Base-by-base conservation (phyloP, 2,888 invertebrate species). In the Tortricodes alternella region DNA sequence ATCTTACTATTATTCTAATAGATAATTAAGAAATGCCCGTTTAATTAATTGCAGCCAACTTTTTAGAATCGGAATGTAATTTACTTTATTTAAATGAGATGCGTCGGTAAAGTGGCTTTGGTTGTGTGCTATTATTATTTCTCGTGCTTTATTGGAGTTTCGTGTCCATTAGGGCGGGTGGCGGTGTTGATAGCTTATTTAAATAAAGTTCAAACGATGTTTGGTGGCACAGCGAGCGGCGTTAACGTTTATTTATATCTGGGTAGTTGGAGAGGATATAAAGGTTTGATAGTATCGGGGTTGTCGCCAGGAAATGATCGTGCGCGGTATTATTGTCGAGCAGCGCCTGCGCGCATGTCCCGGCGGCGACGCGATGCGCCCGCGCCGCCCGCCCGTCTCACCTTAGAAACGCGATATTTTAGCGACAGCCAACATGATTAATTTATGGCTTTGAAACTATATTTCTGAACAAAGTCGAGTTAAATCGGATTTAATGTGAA, bases 391-490 rank as follows among this genome's bases (percentile, higher is more conserved):
- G 68, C 68, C 67, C 64, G 70, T 69, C 73, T 74, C 79, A 74
- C 77, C 73, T 73, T 72, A 76, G 78, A 76, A 88, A 82, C 78
- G 81, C 85, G 76, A 87, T 86, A 89, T 85, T 88, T 89, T 84
- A 88, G 87, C 87, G 89, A 89, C 88, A 85, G 88, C 80, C 75
- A 83, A 89, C 89, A 89, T 89, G 89, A 89, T 89, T 89, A 88
- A 89, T 89, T 89, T 89, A 89, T 89, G 74, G 86, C 76, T 67
- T 74, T 66, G 76, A 78, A 84, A 86, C 80, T 75, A 81, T 84
- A 84, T 83, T 82, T 78, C 68, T 77, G 78, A 73, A 74, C 79
- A 73, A 70, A 75, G 72, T 76, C 66, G 72, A 73, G 74, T 76
- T 78, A 83, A 80, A 81, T 83, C 74, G 78, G 86, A 88, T 86